Base-by-base conservation (phyloP, 2,113 vertebrate species). In the Vombatus ursinus region DNA sequence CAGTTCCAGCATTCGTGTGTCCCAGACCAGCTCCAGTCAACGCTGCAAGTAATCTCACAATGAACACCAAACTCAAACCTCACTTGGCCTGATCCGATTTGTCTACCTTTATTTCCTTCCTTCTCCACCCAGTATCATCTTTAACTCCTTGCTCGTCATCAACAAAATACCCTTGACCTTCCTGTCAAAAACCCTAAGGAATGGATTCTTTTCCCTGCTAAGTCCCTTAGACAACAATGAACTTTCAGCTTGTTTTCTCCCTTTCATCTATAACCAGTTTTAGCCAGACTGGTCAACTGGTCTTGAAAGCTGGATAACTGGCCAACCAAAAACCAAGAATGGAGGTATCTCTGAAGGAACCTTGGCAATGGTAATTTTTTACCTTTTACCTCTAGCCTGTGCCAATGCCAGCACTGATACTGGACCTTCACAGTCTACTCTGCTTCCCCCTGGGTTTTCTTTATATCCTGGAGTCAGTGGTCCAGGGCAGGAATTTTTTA, bases 41-140 rank as follows among this genome's bases (percentile, higher is more conserved):
- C 96, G 96, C 14, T 25, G 10, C 90, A 97, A 97, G 95, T 97
- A 92, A 97, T 91, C 51, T 16, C 50, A 68, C 12, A 68, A 68
- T 14, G 31, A 68, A 37, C 61, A 37, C 37, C 61, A 16, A 31
- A 16, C 31, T 37, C 7, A 3, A 31, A 37, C 61, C 61, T 16
- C 31, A n/a, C 53, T 7, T 23, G 19, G 54, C 44, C 57, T 51
- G 26, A 11, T 52, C 26, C 53, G 28, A 23, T 5, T 5, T 0
- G 1, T 25, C 22, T 1, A 12, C 26, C 44, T 37, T 68, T 37
- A 37, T 37, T 68, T 37, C 22, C 61, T 90, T 91, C 49, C 31
- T 8, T 77, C 57, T 90, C 23, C 51, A 54, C 44, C 84, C 51
- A 52, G n/a, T 4, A 47, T 52, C 12, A 16, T 16, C 50, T 24